Percentiles rank a stretch among this genome's conserved stretches.
Conservation (phyloP, 2,113 vertebrate genomes). For the Atrichornis clamosus region DNA sequence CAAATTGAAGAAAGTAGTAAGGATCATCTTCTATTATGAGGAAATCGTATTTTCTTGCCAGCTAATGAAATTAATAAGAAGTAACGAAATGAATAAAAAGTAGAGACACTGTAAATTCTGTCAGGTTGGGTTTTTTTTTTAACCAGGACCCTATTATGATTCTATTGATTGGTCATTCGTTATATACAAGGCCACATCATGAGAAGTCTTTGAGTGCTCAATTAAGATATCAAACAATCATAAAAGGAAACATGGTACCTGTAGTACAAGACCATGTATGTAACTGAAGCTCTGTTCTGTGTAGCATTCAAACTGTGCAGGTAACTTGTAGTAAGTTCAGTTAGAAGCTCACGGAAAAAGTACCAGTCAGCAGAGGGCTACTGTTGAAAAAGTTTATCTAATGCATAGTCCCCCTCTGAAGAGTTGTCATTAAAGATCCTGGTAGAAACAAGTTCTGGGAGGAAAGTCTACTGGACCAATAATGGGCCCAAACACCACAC, state of each 20-base stretch:
- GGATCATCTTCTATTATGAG: slow-evolving; percentile 98
- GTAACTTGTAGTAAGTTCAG: neutral
- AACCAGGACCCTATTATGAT: neutral
- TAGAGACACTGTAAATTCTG: neutral
- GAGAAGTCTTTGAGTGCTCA: neutral
- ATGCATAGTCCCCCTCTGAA: neutral
- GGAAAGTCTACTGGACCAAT: neutral
- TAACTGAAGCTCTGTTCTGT: neutral
- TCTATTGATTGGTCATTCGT: neutral
- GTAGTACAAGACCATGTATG: neutral
- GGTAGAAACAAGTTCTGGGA: neutral
- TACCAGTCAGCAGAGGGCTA: neutral
- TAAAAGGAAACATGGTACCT: neutral
- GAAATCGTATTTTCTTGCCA: slow-evolving; percentile 89
- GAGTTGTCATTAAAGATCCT: neutral
- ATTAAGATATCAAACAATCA: neutral
- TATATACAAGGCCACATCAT: neutral
- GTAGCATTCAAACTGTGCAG: neutral
- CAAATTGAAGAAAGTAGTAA: slow-evolving; percentile 95
- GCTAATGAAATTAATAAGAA: slow-evolving; percentile 66
- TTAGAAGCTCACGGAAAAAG: neutral
- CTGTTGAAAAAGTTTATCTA: neutral
- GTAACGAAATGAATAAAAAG: neutral
- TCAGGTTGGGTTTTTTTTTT: neutral
- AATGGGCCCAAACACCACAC: neutral